phyloP scores from a whole-genome alignment of 2,797 vertebrate species.

The Thaleichthys pacificus region DNA sequence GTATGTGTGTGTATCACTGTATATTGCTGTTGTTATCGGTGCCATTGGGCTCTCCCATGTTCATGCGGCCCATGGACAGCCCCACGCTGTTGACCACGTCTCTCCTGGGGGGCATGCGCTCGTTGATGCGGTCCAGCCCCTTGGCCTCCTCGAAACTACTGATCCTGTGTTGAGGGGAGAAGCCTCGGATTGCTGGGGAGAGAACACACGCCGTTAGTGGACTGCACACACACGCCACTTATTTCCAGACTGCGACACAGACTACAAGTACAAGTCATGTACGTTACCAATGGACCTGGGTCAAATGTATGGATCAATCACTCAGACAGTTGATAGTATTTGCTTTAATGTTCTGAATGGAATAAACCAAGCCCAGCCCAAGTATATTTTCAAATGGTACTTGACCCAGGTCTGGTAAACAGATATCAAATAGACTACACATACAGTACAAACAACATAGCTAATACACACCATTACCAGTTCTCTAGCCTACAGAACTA shows the following conservation, averaged over 20 bases:
- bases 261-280: too few relatives aligned
- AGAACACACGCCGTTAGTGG: constrained; percentile 19
- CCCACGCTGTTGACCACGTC: constrained; percentile 79
- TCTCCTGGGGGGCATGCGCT: constrained; percentile 80
- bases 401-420: background rate
- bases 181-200: constrained; percentile 78
- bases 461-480: background rate
- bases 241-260: constrained; percentile 34
- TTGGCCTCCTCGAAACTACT: constrained; percentile 83
- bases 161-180: constrained; percentile 84
- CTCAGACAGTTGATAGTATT: too few relatives aligned
- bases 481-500: background rate
- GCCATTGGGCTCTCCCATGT: constrained; percentile 81
- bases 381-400: background rate
- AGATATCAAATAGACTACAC: background rate
- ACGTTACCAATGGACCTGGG: background rate
- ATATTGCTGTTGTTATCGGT: constrained; percentile 86
- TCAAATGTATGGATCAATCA: background rate
- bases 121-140: constrained; percentile 83
- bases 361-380: background rate
- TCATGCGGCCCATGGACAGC: constrained; percentile 80
- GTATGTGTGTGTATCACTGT: constrained; percentile 69
- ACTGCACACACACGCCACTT: constrained; percentile 25
- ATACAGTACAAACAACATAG: background rate
- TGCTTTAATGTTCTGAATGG: background rate